These are phyloP conservation scores for Tenthredo mesomela DNA, from an alignment of 2,888 invertebrate species.

Conservation along the genomic window DNA sequence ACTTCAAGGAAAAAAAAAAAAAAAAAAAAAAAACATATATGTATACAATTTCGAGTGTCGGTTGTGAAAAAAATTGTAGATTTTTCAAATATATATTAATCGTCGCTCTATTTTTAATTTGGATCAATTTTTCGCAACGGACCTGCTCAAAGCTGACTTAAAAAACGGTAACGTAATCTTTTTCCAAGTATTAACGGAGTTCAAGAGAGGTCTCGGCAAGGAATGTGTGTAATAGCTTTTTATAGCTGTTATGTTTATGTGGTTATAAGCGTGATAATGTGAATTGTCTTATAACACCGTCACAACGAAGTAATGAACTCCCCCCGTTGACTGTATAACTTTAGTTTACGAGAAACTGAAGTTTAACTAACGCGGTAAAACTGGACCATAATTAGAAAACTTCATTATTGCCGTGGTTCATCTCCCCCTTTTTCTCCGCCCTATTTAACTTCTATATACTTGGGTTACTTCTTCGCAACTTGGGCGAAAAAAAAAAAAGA, in stretches of 20 bases:
- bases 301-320: slow-evolving; percentile 44
- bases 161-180: not conserved
- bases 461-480: slow-evolving; percentile 7
- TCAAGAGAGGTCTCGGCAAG: not conserved
- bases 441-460: slow-evolving; percentile 48
- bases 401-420: slow-evolving; percentile 54
- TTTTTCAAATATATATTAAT: not conserved
- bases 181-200: not conserved
- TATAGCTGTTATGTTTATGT: slow-evolving; percentile 25
- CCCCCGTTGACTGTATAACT: slow-evolving; percentile 52
- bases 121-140: not conserved
- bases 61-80: not conserved
- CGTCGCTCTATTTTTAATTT: not conserved
- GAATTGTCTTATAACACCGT: slow-evolving; percentile 45
- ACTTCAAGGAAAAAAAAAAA: not conserved
- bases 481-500: not conserved
- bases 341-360: slow-evolving; percentile 55
- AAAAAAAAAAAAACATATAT: not conserved
- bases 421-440: slow-evolving; percentile 36
- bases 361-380: slow-evolving; percentile 55
- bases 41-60: not conserved
- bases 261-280: slow-evolving; percentile 27
- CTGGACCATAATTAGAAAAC: slow-evolving; percentile 55
- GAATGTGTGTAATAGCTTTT: slow-evolving; percentile 23
- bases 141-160: not conserved